These are phyloP conservation scores for Nemotelus nigrinus DNA, from an alignment of 2,888 invertebrate genomes.

Conservation along the genomic window DNA sequence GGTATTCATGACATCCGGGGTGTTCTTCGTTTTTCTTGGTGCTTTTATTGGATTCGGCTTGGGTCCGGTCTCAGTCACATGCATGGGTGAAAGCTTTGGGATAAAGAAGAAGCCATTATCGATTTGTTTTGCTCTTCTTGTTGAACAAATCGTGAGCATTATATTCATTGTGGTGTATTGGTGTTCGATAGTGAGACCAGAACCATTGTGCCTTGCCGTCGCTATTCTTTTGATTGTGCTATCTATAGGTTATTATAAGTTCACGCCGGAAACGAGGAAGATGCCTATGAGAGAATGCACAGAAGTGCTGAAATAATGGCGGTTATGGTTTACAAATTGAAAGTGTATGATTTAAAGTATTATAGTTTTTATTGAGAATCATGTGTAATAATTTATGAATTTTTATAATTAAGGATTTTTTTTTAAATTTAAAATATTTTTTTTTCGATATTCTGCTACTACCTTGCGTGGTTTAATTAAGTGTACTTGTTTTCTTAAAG, in stretches of 20 bases:
- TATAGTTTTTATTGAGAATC: too few relatives aligned
- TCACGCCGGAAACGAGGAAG: conserved; percentile 6
- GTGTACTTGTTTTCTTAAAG: too few relatives aligned
- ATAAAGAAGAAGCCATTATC: conserved; percentile 4
- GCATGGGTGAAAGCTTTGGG: conserved; percentile 25
- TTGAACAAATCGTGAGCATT: conserved; percentile 9
- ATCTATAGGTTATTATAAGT: not conserved
- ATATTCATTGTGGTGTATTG: conserved; percentile 4
- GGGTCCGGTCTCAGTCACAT: not conserved
- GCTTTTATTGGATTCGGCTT: conserved; percentile 4
- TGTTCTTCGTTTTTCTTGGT: not conserved
- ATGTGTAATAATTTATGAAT: too few relatives aligned
- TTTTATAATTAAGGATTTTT: too few relatives aligned
- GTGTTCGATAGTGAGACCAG: not conserved
- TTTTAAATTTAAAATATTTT: too few relatives aligned
- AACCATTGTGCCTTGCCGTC: not conserved
- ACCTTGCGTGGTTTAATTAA: too few relatives aligned
- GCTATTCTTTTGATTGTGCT: not conserved
- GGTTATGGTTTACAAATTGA: not conserved
- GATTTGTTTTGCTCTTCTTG: conserved; percentile 1
- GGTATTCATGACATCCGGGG: not conserved
- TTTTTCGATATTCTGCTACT: too few relatives aligned
- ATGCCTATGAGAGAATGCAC: conserved; percentile 8
- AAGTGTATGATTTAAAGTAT: too few relatives aligned
- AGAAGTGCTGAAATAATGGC: conserved; percentile 6